These are phyloP conservation scores for Synanthedon andrenaeformis DNA, from an alignment of 2,888 invertebrate genomes.

Conservation along the genomic window DNA sequence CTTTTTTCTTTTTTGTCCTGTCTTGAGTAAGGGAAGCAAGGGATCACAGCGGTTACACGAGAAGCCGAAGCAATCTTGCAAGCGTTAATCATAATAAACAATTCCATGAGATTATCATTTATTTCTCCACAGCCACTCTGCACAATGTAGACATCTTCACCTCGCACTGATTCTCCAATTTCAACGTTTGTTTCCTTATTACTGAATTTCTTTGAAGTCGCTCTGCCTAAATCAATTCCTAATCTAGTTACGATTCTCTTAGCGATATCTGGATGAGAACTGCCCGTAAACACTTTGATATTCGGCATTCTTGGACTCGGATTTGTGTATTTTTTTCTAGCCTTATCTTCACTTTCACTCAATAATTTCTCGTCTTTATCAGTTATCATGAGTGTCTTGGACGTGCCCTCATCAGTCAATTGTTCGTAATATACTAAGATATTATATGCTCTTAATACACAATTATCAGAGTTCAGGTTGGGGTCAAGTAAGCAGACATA, in stretches of 20 bases:
- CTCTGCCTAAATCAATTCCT: conserved; percentile 94
- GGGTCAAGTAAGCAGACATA: conserved; percentile 34
- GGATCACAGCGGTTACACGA: conserved; percentile 90
- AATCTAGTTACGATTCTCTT: conserved; percentile 94
- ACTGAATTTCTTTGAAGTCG: conserved; percentile 98
- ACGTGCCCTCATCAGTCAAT: conserved; percentile 27
- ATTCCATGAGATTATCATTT: conserved; percentile 92
- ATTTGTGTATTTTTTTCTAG: conserved; percentile 22
- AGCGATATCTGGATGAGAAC: conserved; percentile 97
- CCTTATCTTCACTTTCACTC: conserved; percentile 15
- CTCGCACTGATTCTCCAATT: conserved; percentile 91
- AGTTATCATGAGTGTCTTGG: conserved; percentile 42
- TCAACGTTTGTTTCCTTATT: conserved; percentile 97
- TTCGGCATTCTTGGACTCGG: conserved; percentile 88
- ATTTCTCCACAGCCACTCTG: conserved; percentile 92
- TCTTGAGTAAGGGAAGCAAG: conserved; percentile 91
- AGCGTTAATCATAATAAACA: conserved; percentile 93
- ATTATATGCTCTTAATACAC: conserved; percentile 33
- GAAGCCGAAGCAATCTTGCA: conserved; percentile 93
- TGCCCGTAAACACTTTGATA: conserved; percentile 98
- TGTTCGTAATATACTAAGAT: conserved; percentile 31
- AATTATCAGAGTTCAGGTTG: conserved; percentile 52
- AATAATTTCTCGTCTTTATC: conserved; percentile 20
- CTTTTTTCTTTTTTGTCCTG: conserved; percentile 95
- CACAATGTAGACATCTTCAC: conserved; percentile 93